Conservation (phyloP, 2,888 invertebrate species). For the Campoplex capitator region DNA sequence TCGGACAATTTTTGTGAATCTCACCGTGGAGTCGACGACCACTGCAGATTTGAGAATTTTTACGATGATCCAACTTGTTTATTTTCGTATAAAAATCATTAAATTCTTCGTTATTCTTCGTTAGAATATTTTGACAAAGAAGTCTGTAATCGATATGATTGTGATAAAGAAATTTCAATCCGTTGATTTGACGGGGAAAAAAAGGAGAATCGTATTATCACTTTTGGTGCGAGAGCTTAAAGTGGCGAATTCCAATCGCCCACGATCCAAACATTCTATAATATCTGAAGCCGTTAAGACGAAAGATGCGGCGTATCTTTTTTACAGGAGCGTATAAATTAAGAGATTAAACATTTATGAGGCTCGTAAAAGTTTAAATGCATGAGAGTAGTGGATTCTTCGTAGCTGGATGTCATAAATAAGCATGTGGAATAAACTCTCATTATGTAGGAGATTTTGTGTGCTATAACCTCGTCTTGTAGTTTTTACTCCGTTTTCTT, state of each 20-base stretch:
- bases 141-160: background rate
- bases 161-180: background rate
- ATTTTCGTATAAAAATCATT: background rate
- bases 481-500: background rate
- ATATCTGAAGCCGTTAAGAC: background rate
- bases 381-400: background rate
- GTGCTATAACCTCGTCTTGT: background rate
- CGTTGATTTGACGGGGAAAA: background rate
- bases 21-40: background rate
- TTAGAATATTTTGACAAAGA: background rate
- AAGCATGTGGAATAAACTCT: slow-evolving; percentile 7
- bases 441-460: background rate
- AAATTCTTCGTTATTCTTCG: background rate
- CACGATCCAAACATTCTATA: background rate
- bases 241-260: background rate
- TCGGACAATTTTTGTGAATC: background rate
- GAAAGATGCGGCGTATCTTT: slow-evolving; percentile 18
- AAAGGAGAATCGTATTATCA: background rate
- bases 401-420: slow-evolving; percentile 32
- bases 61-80: background rate
- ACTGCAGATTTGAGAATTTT: background rate
- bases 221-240: background rate
- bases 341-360: slow-evolving; percentile 20
- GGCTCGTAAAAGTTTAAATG: slow-evolving; percentile 37
- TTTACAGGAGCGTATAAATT: slow-evolving; percentile 24